These are phyloP conservation scores for Hedya salicella DNA, from an alignment of 2,888 invertebrate species.

Conservation along the genomic window DNA sequence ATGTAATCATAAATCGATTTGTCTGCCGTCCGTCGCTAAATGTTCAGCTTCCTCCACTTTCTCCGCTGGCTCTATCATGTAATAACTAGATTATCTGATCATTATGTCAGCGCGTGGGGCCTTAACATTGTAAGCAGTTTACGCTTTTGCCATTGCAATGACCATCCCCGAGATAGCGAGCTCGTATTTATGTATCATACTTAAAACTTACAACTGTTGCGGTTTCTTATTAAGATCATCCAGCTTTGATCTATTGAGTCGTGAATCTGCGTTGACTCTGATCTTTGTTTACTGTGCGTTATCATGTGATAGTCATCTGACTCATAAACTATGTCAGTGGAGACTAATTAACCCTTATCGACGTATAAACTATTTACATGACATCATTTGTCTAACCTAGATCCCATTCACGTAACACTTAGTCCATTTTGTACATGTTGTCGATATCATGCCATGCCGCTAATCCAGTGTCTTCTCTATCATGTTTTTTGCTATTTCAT, in stretches of 20 bases:
- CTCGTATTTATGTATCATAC: conserved; percentile 7
- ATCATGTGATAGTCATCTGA: conserved; percentile 41
- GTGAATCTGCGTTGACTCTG: conserved; percentile 24
- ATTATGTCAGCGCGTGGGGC: conserved; percentile 29
- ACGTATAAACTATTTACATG: conserved; percentile 25
- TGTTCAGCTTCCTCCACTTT: conserved; percentile 59
- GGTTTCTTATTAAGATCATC: conserved; percentile 18
- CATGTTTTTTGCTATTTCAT: background rate
- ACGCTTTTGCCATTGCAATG: conserved; percentile 22
- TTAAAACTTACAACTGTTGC: background rate
- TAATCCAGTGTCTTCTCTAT: background rate
- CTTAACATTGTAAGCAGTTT: conserved; percentile 26
- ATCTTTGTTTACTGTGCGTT: conserved; percentile 35
- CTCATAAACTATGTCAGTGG: conserved; percentile 22
- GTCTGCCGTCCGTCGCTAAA: conserved; percentile 50
- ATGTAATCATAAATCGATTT: conserved; percentile 36
- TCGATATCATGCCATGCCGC: background rate
- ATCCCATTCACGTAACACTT: conserved; percentile 29
- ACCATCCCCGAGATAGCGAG: conserved; percentile 14
- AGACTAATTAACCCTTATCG: conserved; percentile 37
- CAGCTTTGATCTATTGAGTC: conserved; percentile 23
- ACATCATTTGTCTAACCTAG: conserved; percentile 32
- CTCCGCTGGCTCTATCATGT: conserved; percentile 49
- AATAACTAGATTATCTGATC: conserved; percentile 51
- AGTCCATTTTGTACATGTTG: background rate